A percentile compares a stretch with the other conserved stretches of the same genome.
phyloP scores from a whole-genome alignment of 2,888 invertebrate genomes.

The Synergus gifuensis region DNA sequence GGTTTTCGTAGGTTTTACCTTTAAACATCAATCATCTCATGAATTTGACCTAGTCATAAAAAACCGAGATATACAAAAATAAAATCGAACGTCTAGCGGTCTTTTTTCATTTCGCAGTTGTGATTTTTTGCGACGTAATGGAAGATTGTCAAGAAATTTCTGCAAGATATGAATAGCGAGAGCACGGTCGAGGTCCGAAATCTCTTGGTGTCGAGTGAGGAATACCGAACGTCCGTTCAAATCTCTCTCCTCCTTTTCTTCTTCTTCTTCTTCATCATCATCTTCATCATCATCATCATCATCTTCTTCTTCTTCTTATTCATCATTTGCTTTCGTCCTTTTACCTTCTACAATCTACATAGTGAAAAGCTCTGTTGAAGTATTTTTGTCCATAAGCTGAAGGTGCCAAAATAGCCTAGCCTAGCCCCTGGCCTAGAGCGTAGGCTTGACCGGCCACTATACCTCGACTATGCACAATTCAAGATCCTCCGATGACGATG shows the following conservation, averaged over 20 bases:
- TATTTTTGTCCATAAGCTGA: conserved; percentile 74
- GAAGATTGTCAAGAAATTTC: conserved; percentile 11
- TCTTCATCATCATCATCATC: too few relatives aligned
- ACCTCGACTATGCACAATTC: conserved; percentile 49
- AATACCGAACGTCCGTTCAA: conserved; percentile 5
- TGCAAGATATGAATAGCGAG: conserved; percentile 23
- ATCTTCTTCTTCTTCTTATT: background rate
- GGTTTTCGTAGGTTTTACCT: background rate
- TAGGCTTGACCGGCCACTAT: conserved; percentile 71
- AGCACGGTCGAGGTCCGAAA: conserved; percentile 11
- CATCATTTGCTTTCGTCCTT: background rate
- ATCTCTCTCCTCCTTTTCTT: background rate
- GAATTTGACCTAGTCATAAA: background rate
- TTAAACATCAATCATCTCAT: background rate
- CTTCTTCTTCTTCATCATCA: background rate
- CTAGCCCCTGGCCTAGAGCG: conserved; percentile 76
- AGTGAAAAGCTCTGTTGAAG: conserved; percentile 60
- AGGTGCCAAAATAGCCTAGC: conserved; percentile 73
- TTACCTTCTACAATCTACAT: conserved; percentile 31
- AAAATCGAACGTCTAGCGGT: background rate
- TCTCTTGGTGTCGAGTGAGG: background rate
- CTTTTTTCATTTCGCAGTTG: background rate
- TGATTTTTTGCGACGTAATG: conserved; percentile 2
- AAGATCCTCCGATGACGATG: conserved; percentile 46
- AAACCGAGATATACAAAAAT: background rate